A percentile compares a stretch with the other conserved stretches of the same genome.
Conservation (phyloP, 2,888 invertebrate genomes). For the Morinoia aosen region DNA sequence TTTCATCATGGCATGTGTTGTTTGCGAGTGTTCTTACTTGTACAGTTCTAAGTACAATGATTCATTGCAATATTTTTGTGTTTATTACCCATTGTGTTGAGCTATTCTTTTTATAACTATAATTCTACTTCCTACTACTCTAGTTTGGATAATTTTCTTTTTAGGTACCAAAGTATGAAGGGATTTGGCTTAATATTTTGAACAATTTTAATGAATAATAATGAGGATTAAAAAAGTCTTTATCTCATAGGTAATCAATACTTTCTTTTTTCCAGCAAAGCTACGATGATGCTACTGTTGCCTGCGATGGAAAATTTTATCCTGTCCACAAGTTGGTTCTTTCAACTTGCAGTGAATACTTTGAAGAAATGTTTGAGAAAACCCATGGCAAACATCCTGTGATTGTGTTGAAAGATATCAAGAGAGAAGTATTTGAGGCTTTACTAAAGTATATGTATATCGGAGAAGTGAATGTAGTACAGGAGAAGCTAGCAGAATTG, state of each 20-base stretch:
- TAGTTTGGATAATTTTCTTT: no score
- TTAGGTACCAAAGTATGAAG: no score
- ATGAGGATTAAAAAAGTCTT: no score
- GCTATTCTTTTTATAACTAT: no score
- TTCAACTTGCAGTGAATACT: constrained; percentile 57
- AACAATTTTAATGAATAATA: no score
- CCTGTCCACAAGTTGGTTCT: constrained; percentile 58
- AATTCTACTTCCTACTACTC: no score
- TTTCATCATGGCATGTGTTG: no score
- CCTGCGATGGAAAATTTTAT: constrained; percentile 55
- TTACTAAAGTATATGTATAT: constrained; percentile 57
- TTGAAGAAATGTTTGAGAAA: constrained; percentile 56
- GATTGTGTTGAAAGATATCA: constrained; percentile 57
- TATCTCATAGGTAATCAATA: neutral
- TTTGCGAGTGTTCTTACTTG: no score
- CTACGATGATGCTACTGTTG: constrained; percentile 57
- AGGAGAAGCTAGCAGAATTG: constrained; percentile 50
- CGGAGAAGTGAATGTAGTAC: constrained; percentile 57
- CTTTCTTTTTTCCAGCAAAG: constrained; percentile 48
- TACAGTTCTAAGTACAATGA: no score
- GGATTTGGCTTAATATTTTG: no score
- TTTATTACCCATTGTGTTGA: no score
- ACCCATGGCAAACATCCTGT: constrained; percentile 56
- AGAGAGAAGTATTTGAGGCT: constrained; percentile 52
- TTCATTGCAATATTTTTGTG: no score